A percentile compares a stretch with the other conserved stretches of the same genome.
Evolutionary conservation across 1,140 invertebrate genomes (phyloP).

Genomic region (Saxidomus purpurata): DNA sequence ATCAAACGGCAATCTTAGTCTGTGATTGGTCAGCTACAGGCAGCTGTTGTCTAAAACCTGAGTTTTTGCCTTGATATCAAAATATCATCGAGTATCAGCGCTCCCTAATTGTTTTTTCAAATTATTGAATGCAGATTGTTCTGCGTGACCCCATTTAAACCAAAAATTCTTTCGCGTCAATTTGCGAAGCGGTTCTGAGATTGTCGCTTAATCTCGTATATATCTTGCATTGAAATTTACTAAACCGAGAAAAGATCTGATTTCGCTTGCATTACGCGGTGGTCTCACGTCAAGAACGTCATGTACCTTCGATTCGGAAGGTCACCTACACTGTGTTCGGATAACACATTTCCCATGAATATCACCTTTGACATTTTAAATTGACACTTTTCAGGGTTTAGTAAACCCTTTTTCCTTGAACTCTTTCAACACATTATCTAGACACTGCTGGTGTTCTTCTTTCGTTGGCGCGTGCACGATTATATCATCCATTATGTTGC

Average conservation of each 20-base stretch:
- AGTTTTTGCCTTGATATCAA: constrained; percentile 46
- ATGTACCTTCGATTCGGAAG: not conserved
- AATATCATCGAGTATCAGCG: constrained; percentile 45
- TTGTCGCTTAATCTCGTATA: not conserved
- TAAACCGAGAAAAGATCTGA: constrained; percentile 7
- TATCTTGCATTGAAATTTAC: not conserved
- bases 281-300: constrained; percentile 32
- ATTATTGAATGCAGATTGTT: constrained; percentile 12
- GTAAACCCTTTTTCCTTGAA: not conserved
- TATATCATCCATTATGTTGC: constrained; percentile 20
- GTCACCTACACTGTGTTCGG: constrained; percentile 16
- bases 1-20: too few relatives aligned
- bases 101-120: constrained; percentile 34
- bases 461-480: not conserved
- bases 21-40: too few relatives aligned
- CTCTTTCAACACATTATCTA: not conserved
- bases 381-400: constrained; percentile 14
- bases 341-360: constrained; percentile 38
- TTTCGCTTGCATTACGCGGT: constrained; percentile 41
- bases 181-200: not conserved
- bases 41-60: too few relatives aligned
- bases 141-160: not conserved
- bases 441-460: not conserved
- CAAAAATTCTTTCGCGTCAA: not conserved
- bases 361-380: constrained; percentile 3